phyloP scores from a whole-genome alignment of 2,113 vertebrate species.

The Marcusenius ussheri region DNA sequence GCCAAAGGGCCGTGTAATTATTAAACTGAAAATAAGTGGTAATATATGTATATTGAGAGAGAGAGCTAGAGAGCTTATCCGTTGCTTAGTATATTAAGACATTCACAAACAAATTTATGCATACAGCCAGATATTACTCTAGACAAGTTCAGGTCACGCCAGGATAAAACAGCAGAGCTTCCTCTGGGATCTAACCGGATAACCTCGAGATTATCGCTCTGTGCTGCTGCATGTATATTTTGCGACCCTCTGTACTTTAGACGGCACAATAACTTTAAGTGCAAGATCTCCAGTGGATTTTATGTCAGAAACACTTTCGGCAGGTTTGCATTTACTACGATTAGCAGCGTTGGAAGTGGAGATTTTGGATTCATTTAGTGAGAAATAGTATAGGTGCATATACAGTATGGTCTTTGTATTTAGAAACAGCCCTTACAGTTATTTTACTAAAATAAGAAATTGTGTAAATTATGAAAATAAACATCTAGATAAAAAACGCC shows the following conservation, averaged over 20 bases:
- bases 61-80: not conserved
- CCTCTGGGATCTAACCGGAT: not conserved
- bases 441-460: not conserved
- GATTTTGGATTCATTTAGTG: not conserved
- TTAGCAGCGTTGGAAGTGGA: not conserved
- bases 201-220: not conserved
- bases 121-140: not conserved
- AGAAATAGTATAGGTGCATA: not conserved
- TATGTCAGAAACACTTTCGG: not conserved
- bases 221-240: not conserved
- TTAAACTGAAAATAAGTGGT: not conserved
- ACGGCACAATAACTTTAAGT: not conserved
- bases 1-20: not conserved
- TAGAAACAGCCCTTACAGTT: not conserved
- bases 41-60: not conserved
- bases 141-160: not conserved
- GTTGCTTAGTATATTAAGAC: not conserved
- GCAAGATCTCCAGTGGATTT: not conserved
- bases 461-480: not conserved
- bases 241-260: not conserved
- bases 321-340: not conserved
- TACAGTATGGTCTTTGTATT: not conserved
- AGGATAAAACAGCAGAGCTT: not conserved
- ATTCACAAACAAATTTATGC: not conserved
- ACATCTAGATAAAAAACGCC: not conserved